Percentiles rank a stretch among this genome's conserved stretches.
Conservation (phyloP, 2,113 vertebrate genomes). For the Sterrhoptilus dennistouni region DNA sequence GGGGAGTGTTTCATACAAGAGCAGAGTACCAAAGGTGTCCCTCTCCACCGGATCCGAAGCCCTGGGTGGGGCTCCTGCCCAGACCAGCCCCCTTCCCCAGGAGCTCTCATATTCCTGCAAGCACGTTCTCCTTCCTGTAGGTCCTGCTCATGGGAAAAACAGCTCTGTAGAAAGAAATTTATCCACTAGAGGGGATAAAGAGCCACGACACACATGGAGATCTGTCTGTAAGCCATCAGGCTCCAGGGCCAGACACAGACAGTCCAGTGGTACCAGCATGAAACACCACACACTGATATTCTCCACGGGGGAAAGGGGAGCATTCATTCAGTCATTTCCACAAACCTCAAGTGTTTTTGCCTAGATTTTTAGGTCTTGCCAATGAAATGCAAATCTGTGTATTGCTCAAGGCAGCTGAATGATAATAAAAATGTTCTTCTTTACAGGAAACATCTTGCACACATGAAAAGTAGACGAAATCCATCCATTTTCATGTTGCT, state of each 20-base stretch:
- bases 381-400: neutral
- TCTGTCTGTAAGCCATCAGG: neutral
- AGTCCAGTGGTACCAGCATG: neutral
- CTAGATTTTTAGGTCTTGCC: neutral
- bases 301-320: neutral
- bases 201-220: neutral
- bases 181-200: conserved; percentile 41
- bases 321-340: neutral
- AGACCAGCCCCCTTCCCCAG: neutral
- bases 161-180: neutral
- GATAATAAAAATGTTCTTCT: neutral
- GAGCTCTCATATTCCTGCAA: neutral
- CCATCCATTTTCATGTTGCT: neutral
- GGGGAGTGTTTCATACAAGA: accelerated
- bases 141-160: neutral
- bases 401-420: neutral
- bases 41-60: accelerated
- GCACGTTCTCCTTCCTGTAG: neutral
- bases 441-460: neutral
- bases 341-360: neutral
- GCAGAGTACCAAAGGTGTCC: neutral
- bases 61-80: neutral
- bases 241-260: accelerated
- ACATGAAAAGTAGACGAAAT: neutral
- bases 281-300: neutral